phyloP scores from a whole-genome alignment of 2,888 invertebrate species.

The Limnephilus lunatus region DNA sequence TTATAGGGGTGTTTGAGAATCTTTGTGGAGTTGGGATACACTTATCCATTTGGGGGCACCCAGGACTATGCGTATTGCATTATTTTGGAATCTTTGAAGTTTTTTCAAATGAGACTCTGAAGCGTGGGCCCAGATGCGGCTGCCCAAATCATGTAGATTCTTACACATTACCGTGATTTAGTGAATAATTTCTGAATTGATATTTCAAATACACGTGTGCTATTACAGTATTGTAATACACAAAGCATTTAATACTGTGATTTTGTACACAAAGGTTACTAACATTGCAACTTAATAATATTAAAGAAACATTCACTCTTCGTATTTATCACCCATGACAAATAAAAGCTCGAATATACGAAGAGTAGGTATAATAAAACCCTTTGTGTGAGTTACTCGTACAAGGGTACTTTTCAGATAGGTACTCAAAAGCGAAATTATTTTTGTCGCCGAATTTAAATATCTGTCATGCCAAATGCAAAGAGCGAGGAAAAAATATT shows the following conservation, averaged over 20 bases:
- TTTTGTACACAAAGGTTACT: neutral
- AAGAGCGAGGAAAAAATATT: neutral
- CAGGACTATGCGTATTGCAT: too few relatives aligned
- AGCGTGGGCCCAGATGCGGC: too few relatives aligned
- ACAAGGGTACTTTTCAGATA: neutral
- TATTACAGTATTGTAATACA: neutral
- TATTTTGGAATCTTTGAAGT: too few relatives aligned
- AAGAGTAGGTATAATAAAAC: neutral
- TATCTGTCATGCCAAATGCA: neutral
- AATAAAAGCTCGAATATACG: neutral
- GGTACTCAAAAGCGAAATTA: neutral
- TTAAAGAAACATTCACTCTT: neutral
- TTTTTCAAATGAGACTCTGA: too few relatives aligned
- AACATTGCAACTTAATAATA: neutral
- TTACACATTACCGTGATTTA: too few relatives aligned
- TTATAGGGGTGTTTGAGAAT: too few relatives aligned
- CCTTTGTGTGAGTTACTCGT: conserved; percentile 2
- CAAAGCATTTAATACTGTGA: neutral
- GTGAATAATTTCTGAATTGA: too few relatives aligned
- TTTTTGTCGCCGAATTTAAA: neutral
- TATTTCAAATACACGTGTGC: too few relatives aligned
- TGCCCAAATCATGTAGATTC: too few relatives aligned
- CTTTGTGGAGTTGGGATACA: too few relatives aligned
- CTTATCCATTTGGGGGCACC: too few relatives aligned
- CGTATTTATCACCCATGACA: neutral